Conservation (phyloP, 2,888 invertebrate species). For the Aporophyla nigra region DNA sequence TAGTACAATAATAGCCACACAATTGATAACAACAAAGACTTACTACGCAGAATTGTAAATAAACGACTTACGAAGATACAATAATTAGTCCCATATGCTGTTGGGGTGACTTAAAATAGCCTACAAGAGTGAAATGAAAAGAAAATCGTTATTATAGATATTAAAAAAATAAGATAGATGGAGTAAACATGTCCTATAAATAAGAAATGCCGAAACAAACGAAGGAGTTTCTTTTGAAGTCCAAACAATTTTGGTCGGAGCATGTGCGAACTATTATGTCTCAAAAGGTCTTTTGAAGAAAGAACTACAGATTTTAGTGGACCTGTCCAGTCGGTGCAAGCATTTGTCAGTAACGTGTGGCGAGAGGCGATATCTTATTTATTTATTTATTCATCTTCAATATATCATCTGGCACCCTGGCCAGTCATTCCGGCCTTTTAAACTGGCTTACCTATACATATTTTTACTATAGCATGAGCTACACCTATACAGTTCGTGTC, state of each 20-base stretch:
- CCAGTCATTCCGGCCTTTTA: not conserved
- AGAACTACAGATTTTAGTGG: no score
- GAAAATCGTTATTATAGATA: not conserved
- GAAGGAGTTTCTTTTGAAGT: not conserved
- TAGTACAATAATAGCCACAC: constrained; percentile 23
- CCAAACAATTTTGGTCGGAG: no score
- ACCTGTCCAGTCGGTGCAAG: no score
- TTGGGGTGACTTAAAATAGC: not conserved
- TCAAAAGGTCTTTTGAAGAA: no score
- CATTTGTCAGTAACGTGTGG: no score
- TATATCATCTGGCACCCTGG: no score
- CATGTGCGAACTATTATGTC: no score
- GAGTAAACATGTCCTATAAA: not conserved
- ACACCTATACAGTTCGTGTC: no score
- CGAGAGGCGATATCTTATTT: no score
- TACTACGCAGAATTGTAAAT: not conserved
- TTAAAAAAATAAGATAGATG: not conserved
- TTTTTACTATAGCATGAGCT: not conserved
- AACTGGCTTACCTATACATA: not conserved
- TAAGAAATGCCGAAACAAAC: not conserved
- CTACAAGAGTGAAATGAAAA: not conserved
- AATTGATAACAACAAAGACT: constrained; percentile 28
- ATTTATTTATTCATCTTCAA: no score
- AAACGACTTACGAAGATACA: not conserved
- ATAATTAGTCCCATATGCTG: not conserved